phyloP scores from a whole-genome alignment of 2,888 invertebrate species.

The Arenicola marina region DNA sequence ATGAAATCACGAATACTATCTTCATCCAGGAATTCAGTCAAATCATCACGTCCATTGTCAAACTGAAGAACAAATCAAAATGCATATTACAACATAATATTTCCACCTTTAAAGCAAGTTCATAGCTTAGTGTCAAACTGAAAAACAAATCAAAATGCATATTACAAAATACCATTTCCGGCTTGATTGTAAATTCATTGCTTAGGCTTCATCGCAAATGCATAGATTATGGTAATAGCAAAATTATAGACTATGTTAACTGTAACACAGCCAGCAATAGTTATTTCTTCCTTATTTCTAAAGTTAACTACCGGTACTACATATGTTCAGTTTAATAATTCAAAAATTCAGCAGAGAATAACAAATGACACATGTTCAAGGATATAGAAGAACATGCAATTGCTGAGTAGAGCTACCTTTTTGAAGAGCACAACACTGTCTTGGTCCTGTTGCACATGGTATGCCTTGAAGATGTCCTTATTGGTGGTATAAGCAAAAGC shows the following conservation, averaged over 20 bases:
- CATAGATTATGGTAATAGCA: too few species aligned
- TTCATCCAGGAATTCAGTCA: constrained; percentile 62
- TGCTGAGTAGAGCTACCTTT: too few species aligned
- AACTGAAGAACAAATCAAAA: constrained; percentile 41
- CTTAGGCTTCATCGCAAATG: constrained; percentile 59
- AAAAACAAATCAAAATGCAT: background rate
- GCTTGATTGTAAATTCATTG: background rate
- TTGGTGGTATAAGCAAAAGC: background rate
- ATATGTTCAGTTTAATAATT: background rate
- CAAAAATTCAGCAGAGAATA: too few species aligned
- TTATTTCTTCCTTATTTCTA: too few species aligned
- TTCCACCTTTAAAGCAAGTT: background rate
- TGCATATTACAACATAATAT: background rate
- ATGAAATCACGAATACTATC: constrained; percentile 82
- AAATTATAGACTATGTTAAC: too few species aligned
- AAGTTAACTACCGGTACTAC: background rate
- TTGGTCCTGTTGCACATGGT: background rate
- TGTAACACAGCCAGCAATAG: too few species aligned
- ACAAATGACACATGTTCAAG: too few species aligned
- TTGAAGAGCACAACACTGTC: background rate
- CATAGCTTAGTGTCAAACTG: constrained; percentile 63
- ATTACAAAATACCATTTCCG: background rate
- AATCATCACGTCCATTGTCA: constrained; percentile 58
- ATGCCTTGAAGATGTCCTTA: background rate
- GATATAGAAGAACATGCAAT: too few species aligned